phyloP scores from a whole-genome alignment of 2,113 vertebrate genomes.

The Oryzias curvinotus region DNA sequence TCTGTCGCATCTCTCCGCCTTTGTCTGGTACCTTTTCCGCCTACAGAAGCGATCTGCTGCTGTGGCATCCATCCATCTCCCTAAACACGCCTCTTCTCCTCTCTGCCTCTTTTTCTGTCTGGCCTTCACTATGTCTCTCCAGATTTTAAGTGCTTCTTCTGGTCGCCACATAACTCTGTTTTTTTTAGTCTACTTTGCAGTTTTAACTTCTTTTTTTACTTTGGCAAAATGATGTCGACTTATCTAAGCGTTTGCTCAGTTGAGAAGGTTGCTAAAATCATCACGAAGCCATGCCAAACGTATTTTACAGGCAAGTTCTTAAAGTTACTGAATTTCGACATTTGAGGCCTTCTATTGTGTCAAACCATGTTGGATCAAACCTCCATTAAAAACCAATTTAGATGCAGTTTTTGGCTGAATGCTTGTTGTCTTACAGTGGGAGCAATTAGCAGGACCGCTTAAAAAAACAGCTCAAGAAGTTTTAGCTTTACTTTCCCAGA shows the following conservation, averaged over 20 bases:
- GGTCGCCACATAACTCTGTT: constrained; percentile 57
- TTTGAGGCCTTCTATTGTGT: constrained; percentile 25
- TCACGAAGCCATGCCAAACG: constrained; percentile 29
- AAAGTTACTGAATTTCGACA: constrained; percentile 31
- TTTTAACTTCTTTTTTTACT: constrained; percentile 50
- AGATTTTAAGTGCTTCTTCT: constrained; percentile 71
- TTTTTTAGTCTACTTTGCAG: constrained; percentile 49
- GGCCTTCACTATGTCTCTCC: constrained; percentile 53
- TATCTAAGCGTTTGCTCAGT: constrained; percentile 18
- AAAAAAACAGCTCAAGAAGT: constrained; percentile 17
- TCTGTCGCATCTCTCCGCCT: constrained; percentile 34
- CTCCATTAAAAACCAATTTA: constrained; percentile 33
- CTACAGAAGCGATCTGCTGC: constrained; percentile 62
- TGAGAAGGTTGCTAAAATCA: constrained; percentile 24
- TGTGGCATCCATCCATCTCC: constrained; percentile 53
- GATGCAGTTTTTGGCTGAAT: constrained; percentile 40
- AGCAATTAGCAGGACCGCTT: constrained; percentile 15
- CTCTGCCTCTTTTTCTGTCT: constrained; percentile 35
- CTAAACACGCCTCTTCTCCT: constrained; percentile 22
- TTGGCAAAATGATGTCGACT: constrained; percentile 23
- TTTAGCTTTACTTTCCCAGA: constrained; percentile 15
- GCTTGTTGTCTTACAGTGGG: constrained; percentile 20
- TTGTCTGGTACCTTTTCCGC: constrained; percentile 30
- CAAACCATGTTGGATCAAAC: constrained; percentile 33
- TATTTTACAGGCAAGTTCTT: constrained; percentile 38